These are phyloP conservation scores for Gadus chalcogrammus DNA, from an alignment of 2,113 vertebrate genomes.

Conservation along the genomic window DNA sequence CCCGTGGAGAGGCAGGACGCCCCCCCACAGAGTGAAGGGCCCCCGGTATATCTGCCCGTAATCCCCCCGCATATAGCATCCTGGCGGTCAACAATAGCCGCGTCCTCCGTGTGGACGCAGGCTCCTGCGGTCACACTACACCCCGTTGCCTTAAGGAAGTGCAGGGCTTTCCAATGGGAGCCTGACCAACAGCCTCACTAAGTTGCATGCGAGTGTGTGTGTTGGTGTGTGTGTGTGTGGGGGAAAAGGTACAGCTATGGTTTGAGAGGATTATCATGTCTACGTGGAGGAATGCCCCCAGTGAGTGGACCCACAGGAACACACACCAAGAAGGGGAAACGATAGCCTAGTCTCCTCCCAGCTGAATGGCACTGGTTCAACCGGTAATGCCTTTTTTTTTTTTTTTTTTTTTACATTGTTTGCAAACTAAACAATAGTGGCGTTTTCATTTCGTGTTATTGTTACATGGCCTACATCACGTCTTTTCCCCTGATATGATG, in stretches of 20 bases:
- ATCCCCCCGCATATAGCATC: conserved; percentile 21
- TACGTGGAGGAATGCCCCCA: no score
- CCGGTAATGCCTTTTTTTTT: no score
- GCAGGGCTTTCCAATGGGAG: conserved; percentile 32
- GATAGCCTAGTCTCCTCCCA: no score
- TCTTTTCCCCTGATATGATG: conserved; percentile 32
- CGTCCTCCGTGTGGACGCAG: conserved; percentile 14
- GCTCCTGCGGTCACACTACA: conserved; percentile 29
- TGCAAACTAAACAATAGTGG: no score
- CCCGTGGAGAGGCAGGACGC: conserved; percentile 33
- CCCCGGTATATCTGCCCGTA: not conserved
- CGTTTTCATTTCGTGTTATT: no score
- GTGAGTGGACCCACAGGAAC: no score
- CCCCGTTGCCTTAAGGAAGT: conserved; percentile 12
- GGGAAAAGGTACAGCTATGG: no score
- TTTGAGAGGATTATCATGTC: no score
- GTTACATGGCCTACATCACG: no score
- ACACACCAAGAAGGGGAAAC: no score
- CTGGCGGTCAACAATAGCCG: conserved; percentile 15
- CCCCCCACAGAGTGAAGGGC: not conserved
- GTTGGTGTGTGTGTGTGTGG: conserved; percentile 1
- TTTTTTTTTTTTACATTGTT: no score
- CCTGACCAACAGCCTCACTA: conserved; percentile 29
- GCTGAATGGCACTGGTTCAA: no score
- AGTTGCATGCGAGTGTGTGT: not conserved